Conservation (phyloP, 2,113 vertebrate genomes). For the Suncus etruscus region DNA sequence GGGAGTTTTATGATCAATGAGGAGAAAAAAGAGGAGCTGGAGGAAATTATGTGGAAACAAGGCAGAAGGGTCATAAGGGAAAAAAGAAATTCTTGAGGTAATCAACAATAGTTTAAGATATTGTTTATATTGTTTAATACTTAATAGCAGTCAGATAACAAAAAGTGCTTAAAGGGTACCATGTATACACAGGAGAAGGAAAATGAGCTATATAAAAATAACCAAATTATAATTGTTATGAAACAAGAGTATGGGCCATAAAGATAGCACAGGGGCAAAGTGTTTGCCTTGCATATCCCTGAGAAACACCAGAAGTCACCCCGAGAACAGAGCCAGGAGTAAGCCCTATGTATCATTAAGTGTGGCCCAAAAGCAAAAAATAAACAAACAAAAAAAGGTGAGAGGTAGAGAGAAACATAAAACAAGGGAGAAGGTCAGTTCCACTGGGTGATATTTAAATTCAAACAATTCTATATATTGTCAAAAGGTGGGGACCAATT, state of each 20-base stretch:
- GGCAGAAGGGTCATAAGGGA: background rate
- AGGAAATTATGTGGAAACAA: background rate
- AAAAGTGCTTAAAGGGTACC: background rate
- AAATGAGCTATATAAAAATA: background rate
- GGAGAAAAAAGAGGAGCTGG: background rate
- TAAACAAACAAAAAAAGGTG: no score
- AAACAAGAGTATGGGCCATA: background rate
- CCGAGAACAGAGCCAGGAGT: no score
- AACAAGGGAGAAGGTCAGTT: background rate
- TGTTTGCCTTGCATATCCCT: no score
- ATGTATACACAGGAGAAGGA: background rate
- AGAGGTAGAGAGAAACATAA: background rate
- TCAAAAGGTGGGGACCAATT: background rate
- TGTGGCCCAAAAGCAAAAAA: no score
- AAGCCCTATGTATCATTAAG: no score
- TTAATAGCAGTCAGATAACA: background rate
- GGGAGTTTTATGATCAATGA: background rate
- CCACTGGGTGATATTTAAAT: background rate
- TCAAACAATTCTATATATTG: background rate
- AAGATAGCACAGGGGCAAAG: background rate
- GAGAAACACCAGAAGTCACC: no score
- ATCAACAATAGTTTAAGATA: background rate
- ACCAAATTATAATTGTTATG: background rate
- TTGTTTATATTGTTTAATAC: no score
- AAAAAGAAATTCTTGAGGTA: background rate